Percentiles rank a stretch among this genome's conserved stretches.
phyloP scores from a whole-genome alignment of 2,888 invertebrate species.

The Metalampra italica region DNA sequence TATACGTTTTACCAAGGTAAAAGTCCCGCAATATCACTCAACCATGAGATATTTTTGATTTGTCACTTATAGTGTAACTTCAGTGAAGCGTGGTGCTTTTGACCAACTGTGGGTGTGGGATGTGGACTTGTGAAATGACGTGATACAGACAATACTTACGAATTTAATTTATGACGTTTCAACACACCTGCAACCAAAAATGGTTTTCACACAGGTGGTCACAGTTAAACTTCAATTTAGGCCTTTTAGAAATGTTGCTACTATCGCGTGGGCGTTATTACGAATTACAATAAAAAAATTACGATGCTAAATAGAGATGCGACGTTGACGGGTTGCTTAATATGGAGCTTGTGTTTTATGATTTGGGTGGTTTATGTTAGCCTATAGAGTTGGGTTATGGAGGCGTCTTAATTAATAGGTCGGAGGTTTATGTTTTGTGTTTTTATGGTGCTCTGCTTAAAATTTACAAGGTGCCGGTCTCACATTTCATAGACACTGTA shows the following conservation, averaged over 20 bases:
- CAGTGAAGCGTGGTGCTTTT: no score
- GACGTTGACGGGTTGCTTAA: constrained; percentile 14
- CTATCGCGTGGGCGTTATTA: background rate
- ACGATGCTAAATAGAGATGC: constrained; percentile 27
- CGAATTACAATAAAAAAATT: constrained; percentile 16
- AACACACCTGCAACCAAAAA: background rate
- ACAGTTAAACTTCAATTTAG: background rate
- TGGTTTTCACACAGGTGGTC: background rate
- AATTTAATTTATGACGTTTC: background rate
- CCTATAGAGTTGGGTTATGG: constrained; percentile 17
- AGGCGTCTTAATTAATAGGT: constrained; percentile 27
- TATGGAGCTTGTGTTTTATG: constrained; percentile 26
- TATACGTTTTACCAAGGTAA: no score
- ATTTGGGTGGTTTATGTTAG: constrained; percentile 23
- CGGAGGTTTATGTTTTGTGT: constrained; percentile 32
- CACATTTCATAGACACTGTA: no score
- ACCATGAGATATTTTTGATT: no score
- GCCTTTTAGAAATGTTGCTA: background rate
- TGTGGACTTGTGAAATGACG: no score
- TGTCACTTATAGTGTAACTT: no score
- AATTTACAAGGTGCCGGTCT: no score
- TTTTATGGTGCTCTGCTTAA: constrained; percentile 21
- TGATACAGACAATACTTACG: no score
- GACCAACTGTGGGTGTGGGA: no score
- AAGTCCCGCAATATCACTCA: no score